Percentiles rank a stretch among this genome's conserved stretches.
These are phyloP conservation scores for Xenus cinereus DNA, from an alignment of 2,113 vertebrate species.

Conservation along the genomic window DNA sequence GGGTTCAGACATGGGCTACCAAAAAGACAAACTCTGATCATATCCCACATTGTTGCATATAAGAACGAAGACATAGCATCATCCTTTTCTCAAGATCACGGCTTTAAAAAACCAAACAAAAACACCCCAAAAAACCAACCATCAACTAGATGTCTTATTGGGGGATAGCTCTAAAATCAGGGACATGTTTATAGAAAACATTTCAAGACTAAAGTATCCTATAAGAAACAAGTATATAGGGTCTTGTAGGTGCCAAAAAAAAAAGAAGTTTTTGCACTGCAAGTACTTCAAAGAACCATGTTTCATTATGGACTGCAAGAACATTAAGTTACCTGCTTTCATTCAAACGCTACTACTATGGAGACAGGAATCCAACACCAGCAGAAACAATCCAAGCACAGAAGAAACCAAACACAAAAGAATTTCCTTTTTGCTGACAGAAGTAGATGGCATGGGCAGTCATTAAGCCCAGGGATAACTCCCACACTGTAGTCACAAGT, in stretches of 20 bases:
- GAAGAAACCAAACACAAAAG: not conserved
- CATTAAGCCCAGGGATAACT: not conserved
- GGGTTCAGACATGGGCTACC: not conserved
- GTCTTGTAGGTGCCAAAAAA: not conserved
- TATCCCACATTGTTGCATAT: fast-evolving
- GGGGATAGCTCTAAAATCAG: not conserved
- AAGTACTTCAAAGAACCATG: not conserved
- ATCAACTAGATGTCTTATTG: not conserved
- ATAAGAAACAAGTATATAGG: not conserved
- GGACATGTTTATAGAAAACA: not conserved
- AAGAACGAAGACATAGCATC: not conserved
- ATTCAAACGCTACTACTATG: not conserved
- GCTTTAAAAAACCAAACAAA: not conserved
- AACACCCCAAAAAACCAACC: not conserved
- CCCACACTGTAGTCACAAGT: not conserved
- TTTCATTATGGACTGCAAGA: not conserved
- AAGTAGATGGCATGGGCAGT: not conserved
- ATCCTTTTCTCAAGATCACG: not conserved
- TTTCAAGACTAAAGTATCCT: not conserved
- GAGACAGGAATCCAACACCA: not conserved
- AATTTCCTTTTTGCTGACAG: not conserved
- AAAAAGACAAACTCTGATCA: not conserved
- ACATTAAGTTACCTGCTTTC: not conserved
- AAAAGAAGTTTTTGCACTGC: not conserved
- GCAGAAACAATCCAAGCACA: not conserved